phyloP scores from a whole-genome alignment of 2,888 invertebrate species.

The Himalopsyche tibetana region DNA sequence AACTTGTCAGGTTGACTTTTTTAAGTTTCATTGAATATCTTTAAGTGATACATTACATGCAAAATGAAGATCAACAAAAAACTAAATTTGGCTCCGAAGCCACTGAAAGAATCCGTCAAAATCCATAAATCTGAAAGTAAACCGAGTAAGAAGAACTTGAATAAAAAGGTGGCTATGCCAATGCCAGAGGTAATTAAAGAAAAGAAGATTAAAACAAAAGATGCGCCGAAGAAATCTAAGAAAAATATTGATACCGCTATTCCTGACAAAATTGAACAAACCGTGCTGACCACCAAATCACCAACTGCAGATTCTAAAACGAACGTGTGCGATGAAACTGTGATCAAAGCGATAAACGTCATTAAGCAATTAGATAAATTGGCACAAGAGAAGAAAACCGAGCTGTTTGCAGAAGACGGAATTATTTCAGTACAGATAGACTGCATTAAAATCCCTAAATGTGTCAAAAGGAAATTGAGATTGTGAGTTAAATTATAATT shows the following conservation, averaged over 20 bases:
- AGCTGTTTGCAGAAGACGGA: slow-evolving; percentile 77
- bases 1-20: not conserved
- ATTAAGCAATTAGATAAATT: slow-evolving; percentile 69
- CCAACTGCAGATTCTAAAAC: slow-evolving; percentile 49
- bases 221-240: slow-evolving; percentile 18
- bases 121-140: slow-evolving; percentile 5
- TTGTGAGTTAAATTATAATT: slow-evolving; percentile 75
- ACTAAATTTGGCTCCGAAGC: slow-evolving; percentile 9
- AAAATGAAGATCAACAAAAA: slow-evolving; percentile 7
- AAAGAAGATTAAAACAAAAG: not conserved
- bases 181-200: not conserved
- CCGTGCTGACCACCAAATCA: slow-evolving; percentile 4
- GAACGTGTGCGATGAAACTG: slow-evolving; percentile 53
- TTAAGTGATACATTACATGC: not conserved
- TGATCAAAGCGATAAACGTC: slow-evolving; percentile 68
- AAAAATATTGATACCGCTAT: not conserved
- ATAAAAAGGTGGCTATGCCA: not conserved
- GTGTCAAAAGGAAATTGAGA: slow-evolving; percentile 78
- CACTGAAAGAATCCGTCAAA: not conserved
- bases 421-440: slow-evolving; percentile 79
- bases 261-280: slow-evolving; percentile 44
- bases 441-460: slow-evolving; percentile 81
- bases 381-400: slow-evolving; percentile 69
- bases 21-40: not conserved
- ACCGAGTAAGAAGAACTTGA: not conserved